These are phyloP conservation scores for Pseudocheirus occidentalis DNA, from an alignment of 2,797 vertebrate species.

Conservation along the genomic window DNA sequence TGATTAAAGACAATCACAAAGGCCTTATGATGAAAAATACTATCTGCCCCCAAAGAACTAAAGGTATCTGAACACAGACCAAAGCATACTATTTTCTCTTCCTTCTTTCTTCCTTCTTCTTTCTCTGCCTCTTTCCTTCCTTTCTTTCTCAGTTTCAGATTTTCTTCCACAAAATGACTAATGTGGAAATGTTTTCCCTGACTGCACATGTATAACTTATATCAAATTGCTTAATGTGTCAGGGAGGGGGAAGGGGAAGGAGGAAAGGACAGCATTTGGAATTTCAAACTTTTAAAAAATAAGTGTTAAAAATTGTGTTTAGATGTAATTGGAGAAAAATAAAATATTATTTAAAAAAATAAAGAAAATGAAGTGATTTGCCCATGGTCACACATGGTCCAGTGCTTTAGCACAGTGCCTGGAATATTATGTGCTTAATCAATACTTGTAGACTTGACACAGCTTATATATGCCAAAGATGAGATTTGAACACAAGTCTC, in stretches of 20 bases:
- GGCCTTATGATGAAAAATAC: not conserved
- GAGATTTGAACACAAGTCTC: not conserved
- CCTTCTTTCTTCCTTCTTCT: not conserved
- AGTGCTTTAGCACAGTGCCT: not conserved
- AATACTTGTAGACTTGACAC: not conserved
- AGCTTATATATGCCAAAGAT: not conserved
- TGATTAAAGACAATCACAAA: not conserved
- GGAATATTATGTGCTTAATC: not conserved
- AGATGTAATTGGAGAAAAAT: not conserved
- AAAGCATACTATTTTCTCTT: not conserved
- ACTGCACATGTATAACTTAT: not conserved
- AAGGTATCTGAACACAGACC: not conserved
- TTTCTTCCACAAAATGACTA: not conserved
- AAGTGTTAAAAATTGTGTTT: not conserved
- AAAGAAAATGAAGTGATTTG: not conserved
- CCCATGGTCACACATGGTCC: not conserved
- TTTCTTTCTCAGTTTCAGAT: not conserved
- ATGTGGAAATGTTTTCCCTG: not conserved
- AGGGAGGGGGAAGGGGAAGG: not conserved
- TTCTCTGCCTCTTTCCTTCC: not conserved
- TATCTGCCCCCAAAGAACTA: not conserved
- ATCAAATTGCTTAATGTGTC: not conserved
- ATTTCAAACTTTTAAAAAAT: not conserved
- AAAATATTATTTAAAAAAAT: not conserved
- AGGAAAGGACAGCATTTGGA: not conserved